Evolutionary conservation across 2,797 vertebrate species (phyloP).

Genomic region (Molossus alvarezi): DNA sequence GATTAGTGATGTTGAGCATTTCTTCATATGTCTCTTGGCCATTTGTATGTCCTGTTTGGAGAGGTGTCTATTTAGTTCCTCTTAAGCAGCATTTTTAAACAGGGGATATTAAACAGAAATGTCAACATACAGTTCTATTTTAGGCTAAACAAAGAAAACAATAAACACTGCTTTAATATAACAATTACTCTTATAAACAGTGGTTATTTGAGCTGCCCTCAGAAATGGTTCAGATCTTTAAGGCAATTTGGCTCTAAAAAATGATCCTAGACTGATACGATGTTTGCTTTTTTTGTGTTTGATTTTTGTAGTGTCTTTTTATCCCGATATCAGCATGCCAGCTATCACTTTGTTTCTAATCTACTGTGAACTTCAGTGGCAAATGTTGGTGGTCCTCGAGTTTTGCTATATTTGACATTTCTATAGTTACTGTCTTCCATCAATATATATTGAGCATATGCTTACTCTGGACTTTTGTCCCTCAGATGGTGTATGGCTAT

Average conservation of each 20-base stretch:
- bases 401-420: neutral
- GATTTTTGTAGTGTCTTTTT: neutral
- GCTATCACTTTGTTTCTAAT: neutral
- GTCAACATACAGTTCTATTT: neutral
- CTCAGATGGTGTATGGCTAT: neutral
- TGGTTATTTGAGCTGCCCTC: neutral
- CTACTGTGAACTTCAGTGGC: neutral
- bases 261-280: neutral
- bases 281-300: neutral
- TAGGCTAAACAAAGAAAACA: neutral
- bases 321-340: neutral
- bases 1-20: too few relatives aligned
- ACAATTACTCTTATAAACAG: neutral
- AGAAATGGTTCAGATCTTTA: neutral
- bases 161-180: neutral
- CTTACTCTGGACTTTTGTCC: neutral
- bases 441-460: neutral
- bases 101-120: neutral
- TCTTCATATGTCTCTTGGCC: too few relatives aligned
- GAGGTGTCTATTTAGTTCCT: too few relatives aligned
- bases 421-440: neutral
- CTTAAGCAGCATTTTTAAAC: neutral
- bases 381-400: neutral
- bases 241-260: neutral
- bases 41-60: too few relatives aligned